These are phyloP conservation scores for Drosophila ficusphila DNA, from an alignment of 1,140 invertebrate genomes.

Conservation along the genomic window DNA sequence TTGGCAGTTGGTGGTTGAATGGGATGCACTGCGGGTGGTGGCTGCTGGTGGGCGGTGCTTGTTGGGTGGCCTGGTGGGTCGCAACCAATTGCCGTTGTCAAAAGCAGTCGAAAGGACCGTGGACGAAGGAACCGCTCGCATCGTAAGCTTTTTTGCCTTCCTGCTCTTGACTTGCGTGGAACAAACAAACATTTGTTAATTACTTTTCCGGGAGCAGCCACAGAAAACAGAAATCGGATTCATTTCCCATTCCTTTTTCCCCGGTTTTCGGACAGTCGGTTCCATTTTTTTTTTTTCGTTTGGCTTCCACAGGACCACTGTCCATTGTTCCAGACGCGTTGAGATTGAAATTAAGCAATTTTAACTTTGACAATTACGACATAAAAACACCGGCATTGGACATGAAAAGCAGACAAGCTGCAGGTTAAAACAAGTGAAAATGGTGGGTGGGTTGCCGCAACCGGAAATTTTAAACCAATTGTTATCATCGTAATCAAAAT, in stretches of 20 bases:
- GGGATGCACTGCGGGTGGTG: background rate
- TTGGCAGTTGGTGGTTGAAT: constrained; percentile 9
- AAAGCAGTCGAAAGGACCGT: constrained; percentile 42
- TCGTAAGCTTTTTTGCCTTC: constrained; percentile 28
- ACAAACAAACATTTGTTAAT: constrained; percentile 67
- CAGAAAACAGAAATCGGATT: constrained; percentile 31
- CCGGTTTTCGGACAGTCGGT: background rate
- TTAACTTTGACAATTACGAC: constrained; percentile 43
- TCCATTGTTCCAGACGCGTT: constrained; percentile 28
- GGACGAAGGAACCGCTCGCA: constrained; percentile 8
- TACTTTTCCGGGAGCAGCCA: constrained; percentile 53
- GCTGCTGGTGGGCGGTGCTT: background rate
- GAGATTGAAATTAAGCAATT: constrained; percentile 56
- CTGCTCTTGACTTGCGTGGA: constrained; percentile 40
- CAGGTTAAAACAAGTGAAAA: background rate
- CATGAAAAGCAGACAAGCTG: background rate
- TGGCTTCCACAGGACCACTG: constrained; percentile 1
- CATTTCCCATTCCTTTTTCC: constrained; percentile 8
- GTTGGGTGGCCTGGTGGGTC: background rate
- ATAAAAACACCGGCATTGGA: constrained; percentile 16
- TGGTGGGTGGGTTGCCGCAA: background rate
- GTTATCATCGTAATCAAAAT: background rate
- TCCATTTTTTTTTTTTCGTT: background rate
- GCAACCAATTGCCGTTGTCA: constrained; percentile 49
- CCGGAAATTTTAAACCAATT: background rate